Evolutionary conservation across 2,888 invertebrate genomes (phyloP).

Genomic region (Fragum whitleyi): DNA sequence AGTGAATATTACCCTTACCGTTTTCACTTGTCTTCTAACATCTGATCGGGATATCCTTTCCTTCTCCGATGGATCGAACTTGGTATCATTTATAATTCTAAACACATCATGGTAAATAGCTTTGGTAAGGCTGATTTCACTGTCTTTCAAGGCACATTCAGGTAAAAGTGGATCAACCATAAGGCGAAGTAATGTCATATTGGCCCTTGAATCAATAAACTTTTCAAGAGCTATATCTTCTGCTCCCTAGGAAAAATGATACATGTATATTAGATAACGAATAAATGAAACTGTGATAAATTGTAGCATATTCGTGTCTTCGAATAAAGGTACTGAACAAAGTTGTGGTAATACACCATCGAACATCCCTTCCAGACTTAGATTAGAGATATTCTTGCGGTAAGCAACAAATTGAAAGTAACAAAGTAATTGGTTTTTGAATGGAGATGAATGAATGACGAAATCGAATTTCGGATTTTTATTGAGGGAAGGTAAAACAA

Average conservation of each 20-base stretch:
- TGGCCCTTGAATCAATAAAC: constrained; percentile 78
- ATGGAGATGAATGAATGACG: no score
- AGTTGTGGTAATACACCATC: no score
- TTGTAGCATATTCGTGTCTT: no score
- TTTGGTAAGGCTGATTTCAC: constrained; percentile 71
- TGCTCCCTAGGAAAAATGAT: constrained; percentile 68
- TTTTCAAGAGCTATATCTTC: constrained; percentile 73
- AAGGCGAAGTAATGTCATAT: constrained; percentile 77
- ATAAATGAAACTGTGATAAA: no score
- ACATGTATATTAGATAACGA: no score
- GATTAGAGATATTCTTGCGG: no score
- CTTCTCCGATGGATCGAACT: constrained; percentile 22
- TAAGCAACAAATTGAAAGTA: no score
- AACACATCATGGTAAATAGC: constrained; percentile 76
- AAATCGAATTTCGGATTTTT: no score
- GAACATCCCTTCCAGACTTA: no score
- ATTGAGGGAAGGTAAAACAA: no score
- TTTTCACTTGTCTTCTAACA: constrained; percentile 55
- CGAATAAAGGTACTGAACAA: no score
- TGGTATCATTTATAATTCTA: constrained; percentile 50
- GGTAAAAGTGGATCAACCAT: constrained; percentile 74
- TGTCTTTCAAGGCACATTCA: constrained; percentile 73
- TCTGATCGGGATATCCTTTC: constrained; percentile 50
- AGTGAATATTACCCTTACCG: constrained; percentile 38
- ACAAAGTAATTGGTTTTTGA: no score